Conservation (phyloP, 1,140 invertebrate species). For the Drosophila sp. region DNA sequence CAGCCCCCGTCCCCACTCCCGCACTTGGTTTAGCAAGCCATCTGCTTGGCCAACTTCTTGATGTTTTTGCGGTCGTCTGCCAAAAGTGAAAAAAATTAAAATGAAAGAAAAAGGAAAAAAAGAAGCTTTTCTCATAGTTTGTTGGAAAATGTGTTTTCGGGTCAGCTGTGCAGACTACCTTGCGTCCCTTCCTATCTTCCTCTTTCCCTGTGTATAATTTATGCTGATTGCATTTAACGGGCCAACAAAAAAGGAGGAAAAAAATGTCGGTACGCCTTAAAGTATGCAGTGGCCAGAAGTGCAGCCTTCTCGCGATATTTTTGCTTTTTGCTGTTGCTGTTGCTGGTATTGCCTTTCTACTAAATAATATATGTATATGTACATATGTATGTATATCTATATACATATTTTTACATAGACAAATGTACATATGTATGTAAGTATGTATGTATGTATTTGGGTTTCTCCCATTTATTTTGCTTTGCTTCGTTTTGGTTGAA, state of each 20-base stretch:
- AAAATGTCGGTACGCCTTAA: slow-evolving; percentile 32
- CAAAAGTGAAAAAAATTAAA: slow-evolving; percentile 51
- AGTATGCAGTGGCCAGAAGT: slow-evolving; percentile 64
- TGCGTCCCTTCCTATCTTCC: neutral
- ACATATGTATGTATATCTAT: too few relatives aligned
- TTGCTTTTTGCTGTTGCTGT: slow-evolving; percentile 22
- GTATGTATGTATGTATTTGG: too few relatives aligned
- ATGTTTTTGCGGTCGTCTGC: slow-evolving; percentile 67
- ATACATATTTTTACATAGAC: too few relatives aligned
- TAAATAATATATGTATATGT: slow-evolving; percentile 39
- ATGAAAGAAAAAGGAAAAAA: neutral
- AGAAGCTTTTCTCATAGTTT: slow-evolving; percentile 24
- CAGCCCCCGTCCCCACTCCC: neutral
- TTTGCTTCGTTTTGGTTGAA: slow-evolving; percentile 43
- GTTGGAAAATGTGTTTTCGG: slow-evolving; percentile 77
- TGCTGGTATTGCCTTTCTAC: slow-evolving; percentile 12
- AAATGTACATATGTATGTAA: too few relatives aligned
- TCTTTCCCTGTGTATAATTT: slow-evolving; percentile 63
- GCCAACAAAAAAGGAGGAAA: slow-evolving; percentile 22
- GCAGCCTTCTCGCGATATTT: slow-evolving; percentile 63
- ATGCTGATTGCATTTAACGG: slow-evolving; percentile 80
- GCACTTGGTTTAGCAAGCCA: slow-evolving; percentile 27
- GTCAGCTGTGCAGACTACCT: slow-evolving; percentile 67
- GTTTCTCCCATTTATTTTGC: slow-evolving; percentile 63
- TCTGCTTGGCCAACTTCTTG: slow-evolving; percentile 61